Base-by-base conservation (phyloP, 2,888 invertebrate genomes). In the Pandemis heparana region DNA sequence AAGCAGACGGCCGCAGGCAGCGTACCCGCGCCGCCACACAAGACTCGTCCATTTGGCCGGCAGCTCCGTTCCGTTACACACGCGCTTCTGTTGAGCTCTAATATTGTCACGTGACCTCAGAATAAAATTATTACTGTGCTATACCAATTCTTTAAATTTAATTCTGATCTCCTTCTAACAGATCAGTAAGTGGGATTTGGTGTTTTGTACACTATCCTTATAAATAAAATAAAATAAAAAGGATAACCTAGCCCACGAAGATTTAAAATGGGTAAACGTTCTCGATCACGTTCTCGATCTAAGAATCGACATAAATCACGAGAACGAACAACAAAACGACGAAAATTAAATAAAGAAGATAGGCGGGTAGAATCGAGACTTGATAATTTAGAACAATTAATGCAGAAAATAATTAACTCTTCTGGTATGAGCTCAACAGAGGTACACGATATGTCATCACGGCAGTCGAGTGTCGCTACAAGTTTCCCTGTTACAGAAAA, bases 111-210 rank as follows among this genome's bases (percentile, higher is more conserved):
- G n/a, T 48, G 48, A 48, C n/a, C n/a, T 5, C 14, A 5, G 48
- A 48, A 48, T 48, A 48, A 48, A n/a, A 10, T 48, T 48, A n/a
- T 14, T 5, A 7, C 5, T 1, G n/a, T 48, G n/a, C n/a, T 12
- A 12, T 12, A 12, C 4, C 4, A 2, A 1, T 10, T 7, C 41
- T 8, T n/a, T n/a, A 6, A 5, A 14, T 48, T 48, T 48, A 10
- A 32, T 23, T 59, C n/a, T 60, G 60, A 38, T 60, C 7, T 60
- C n/a, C 12, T 5, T 39, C 6, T 60, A 10, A 60, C 12, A 60
- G 60, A n/a, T 60, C 60, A 60, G 60, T 46, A 60, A 60, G 60
- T 60, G 32, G 60, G 60, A 60, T 60, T 38, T n/a, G 8, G 60
- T 60, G 53, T 38, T 38, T 39, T n/a, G 5, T n/a, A 0, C 38